A percentile compares a stretch with the other conserved stretches of the same genome.
Evolutionary conservation across 2,888 invertebrate genomes (phyloP).

Genomic region (Scaeva pyrastri): DNA sequence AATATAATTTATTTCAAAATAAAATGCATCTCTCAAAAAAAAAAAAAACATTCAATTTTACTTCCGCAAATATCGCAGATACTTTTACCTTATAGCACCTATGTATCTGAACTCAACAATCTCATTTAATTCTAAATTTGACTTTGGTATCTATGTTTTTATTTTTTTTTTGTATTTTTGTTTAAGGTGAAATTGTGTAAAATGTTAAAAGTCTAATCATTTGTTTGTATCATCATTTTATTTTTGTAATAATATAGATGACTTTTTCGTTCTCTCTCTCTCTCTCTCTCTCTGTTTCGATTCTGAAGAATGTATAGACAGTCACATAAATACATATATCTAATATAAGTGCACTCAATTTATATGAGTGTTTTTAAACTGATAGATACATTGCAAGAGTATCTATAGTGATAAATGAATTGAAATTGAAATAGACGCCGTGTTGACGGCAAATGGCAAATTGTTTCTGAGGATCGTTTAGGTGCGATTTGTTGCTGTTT

Average conservation of each 20-base stretch:
- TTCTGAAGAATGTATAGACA: background rate
- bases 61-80: background rate
- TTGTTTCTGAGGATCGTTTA: conserved; percentile 76
- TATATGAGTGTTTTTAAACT: conserved; percentile 65
- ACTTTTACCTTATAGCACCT: background rate
- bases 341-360: conserved; percentile 37
- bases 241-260: conserved; percentile 24
- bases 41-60: background rate
- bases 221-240: conserved; percentile 41
- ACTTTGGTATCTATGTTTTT: conserved; percentile 61
- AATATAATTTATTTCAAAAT: no score
- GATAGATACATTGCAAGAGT: conserved; percentile 72
- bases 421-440: conserved; percentile 76
- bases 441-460: conserved; percentile 76
- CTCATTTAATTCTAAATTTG: conserved; percentile 67
- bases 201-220: conserved; percentile 75
- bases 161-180: conserved; percentile 56
- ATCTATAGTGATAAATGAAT: conserved; percentile 68
- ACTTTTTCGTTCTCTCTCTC: background rate
- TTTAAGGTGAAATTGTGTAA: conserved; percentile 67
- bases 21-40: background rate
- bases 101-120: conserved; percentile 53
- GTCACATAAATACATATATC: conserved; percentile 7
- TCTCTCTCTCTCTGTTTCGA: background rate
- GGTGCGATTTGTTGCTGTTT: conserved; percentile 65